Base-by-base conservation (phyloP, 2,113 vertebrate species). In the Centrocercus urophasianus region DNA sequence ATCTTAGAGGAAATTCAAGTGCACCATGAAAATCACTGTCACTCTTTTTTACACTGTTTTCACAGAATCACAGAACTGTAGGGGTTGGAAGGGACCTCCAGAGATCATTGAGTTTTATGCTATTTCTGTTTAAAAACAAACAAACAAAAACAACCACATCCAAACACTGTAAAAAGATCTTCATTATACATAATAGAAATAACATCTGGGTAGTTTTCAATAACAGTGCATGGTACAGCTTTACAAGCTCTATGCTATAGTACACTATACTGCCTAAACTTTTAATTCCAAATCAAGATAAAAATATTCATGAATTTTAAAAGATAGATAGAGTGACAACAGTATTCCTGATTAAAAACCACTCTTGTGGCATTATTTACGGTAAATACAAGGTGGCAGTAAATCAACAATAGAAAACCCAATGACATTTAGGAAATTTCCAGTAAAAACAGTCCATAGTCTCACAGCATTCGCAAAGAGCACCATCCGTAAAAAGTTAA, bases 271-370 rank as follows among this genome's bases (percentile, higher is more conserved):
- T 32, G 11, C 16, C 36, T 84, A 57, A 76, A 9, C 22, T 90
- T 83, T 83, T 74, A 88, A 67, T 77, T 93, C n/a, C 45, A 50
- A 86, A 76, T 67, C 30, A 70, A 40, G 60, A 76, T 45, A 66
- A 83, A 67, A 61, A 11, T n/a, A 67, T 74, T 88, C 56, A 66
- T 32, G 88, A 86, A 13, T 38, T 91, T 32, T 43, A 73, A 74
- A 71, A 45, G 17, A 64, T 12, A 88, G 6, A 17, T 64, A 83
- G 42, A 75, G 42, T 34, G 65, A 78, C 45, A 80, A 90, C 87
- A 86, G 70, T 19, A 83, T 38, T 92, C 17, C 34, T 65, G 76
- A 95, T 86, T 80, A 90, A 93, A 92, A 91, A 40, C 2, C 25
- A 80, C 17, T 28, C 90, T 93, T 47, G 42, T 1, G 2, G 42